Conservation (phyloP, 2,888 invertebrate genomes). For the Lycophotia porphyrea region DNA sequence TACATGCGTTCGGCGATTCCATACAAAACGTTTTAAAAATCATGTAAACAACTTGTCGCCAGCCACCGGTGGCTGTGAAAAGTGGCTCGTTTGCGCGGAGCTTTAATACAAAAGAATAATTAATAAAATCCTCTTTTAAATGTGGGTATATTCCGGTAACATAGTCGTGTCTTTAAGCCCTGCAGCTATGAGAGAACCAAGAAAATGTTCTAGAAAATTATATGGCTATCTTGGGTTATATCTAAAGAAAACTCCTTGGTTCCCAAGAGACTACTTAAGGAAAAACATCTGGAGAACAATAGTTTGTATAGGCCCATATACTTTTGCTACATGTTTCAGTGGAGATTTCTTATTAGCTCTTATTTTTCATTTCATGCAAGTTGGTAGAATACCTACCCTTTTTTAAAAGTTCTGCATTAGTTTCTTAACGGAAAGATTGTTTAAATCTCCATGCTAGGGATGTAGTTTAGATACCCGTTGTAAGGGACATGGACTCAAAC, state of each 20-base stretch:
- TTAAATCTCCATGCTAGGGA: background rate
- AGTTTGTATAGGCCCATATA: background rate
- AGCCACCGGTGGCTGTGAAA: too few species aligned
- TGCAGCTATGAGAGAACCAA: constrained; percentile 12
- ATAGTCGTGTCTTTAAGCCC: background rate
- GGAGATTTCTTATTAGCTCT: background rate
- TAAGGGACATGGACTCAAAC: too few species aligned
- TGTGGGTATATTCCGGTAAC: constrained; percentile 4
- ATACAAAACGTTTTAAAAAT: too few species aligned
- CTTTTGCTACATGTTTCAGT: constrained; percentile 20
- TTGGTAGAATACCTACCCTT: background rate
- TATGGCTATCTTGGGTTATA: constrained; percentile 31
- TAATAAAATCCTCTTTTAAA: constrained; percentile 10
- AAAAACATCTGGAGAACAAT: constrained; percentile 13
- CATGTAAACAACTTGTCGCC: too few species aligned
- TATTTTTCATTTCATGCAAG: constrained; percentile 6
- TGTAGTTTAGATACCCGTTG: too few species aligned
- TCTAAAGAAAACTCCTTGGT: constrained; percentile 18
- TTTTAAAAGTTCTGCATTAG: background rate
- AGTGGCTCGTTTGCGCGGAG: too few species aligned
- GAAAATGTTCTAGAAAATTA: constrained; percentile 28
- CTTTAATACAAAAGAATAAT: too few species aligned
- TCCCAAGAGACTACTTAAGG: constrained; percentile 18
- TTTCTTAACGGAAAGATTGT: background rate
- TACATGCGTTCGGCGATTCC: too few species aligned